phyloP scores from a whole-genome alignment of 1,140 invertebrate genomes.

The Lordiphosa clarofinis region DNA sequence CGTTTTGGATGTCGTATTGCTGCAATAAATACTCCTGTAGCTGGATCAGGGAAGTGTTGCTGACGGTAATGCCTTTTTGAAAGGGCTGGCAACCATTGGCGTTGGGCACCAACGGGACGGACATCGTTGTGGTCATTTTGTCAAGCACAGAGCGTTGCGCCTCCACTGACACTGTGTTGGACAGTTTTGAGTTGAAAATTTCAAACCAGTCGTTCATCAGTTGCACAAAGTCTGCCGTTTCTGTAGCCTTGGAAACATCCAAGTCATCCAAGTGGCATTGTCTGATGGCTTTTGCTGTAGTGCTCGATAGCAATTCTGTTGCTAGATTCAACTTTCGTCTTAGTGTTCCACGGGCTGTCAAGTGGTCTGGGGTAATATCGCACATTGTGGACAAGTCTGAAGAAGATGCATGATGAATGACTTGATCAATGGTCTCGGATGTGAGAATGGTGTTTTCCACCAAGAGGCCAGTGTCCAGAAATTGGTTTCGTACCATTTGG shows the following conservation, averaged over 20 bases:
- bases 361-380: not conserved
- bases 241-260: not conserved
- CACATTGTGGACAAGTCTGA: not conserved
- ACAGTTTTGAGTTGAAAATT: not conserved
- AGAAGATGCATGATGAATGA: not conserved
- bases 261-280: not conserved
- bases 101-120: not conserved
- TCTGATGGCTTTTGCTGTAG: not conserved
- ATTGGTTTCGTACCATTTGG: not conserved
- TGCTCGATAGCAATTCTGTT: not conserved
- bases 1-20: not conserved
- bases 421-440: not conserved
- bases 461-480: not conserved
- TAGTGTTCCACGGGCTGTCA: not conserved
- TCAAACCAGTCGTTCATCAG: not conserved
- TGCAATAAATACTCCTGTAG: not conserved
- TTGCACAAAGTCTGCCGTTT: not conserved
- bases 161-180: not conserved
- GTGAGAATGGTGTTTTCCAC: not conserved
- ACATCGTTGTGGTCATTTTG: not conserved
- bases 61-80: not conserved
- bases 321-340: not conserved
- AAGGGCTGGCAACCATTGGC: not conserved
- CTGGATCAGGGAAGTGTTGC: not conserved
- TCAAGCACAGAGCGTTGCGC: not conserved